Percentiles rank a stretch among this genome's conserved stretches.
phyloP scores from a whole-genome alignment of 2,797 vertebrate species.

The Mycteria americana region DNA sequence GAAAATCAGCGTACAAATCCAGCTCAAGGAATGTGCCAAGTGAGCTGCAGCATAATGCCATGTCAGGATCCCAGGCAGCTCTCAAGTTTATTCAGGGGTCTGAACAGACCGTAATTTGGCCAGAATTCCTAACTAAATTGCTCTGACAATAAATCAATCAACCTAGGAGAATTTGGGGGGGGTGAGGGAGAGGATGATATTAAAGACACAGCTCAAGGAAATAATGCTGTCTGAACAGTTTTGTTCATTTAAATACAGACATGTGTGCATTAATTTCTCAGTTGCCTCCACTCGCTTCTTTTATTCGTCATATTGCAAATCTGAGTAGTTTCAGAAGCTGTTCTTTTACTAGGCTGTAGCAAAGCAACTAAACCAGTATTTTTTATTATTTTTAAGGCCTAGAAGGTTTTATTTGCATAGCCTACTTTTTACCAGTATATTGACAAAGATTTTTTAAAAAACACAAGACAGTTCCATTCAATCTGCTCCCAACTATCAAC shows the following conservation, averaged over 20 bases:
- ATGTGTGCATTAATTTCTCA: not conserved
- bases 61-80: not conserved
- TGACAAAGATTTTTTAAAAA: not conserved
- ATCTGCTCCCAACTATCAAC: not conserved
- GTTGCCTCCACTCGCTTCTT: not conserved
- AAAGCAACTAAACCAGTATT: not conserved
- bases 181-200: accelerated
- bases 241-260: not conserved
- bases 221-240: not conserved
- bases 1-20: not conserved
- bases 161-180: accelerated
- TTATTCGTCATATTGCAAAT: not conserved
- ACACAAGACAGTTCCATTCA: not conserved
- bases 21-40: not conserved
- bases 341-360: not conserved
- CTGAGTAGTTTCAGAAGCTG: not conserved
- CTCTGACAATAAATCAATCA: not conserved
- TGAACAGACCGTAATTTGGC: not conserved
- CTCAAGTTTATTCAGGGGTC: not conserved
- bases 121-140: not conserved
- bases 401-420: not conserved
- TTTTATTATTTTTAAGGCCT: not conserved
- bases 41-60: not conserved
- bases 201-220: not conserved
- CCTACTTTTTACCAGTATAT: not conserved